A percentile compares a stretch with the other conserved stretches of the same genome.
These are phyloP conservation scores for Coracias cyanogaster DNA, from an alignment of 2,797 vertebrate genomes.

Conservation along the genomic window DNA sequence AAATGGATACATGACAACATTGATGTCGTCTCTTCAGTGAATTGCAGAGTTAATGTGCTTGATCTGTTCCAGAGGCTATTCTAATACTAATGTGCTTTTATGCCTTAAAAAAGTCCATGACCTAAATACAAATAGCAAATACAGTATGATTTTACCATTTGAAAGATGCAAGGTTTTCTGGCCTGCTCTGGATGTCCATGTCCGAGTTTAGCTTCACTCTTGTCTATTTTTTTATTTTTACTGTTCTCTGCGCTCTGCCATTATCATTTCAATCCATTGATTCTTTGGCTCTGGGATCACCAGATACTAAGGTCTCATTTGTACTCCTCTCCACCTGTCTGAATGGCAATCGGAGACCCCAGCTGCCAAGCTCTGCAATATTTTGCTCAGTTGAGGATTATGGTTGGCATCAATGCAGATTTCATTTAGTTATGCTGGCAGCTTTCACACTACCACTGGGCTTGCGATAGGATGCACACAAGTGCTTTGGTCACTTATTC, in stretches of 20 bases:
- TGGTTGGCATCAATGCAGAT: constrained; percentile 32
- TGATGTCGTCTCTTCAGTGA: background rate
- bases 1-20: constrained; percentile 24
- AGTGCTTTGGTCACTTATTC: constrained; percentile 50
- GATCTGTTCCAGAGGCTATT: constrained; percentile 28
- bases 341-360: constrained; percentile 52
- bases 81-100: constrained; percentile 37
- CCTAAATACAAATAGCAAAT: constrained; percentile 31
- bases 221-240: background rate
- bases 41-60: constrained; percentile 21
- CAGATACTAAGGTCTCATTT: constrained; percentile 49
- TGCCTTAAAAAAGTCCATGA: background rate
- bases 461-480: constrained; percentile 23
- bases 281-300: constrained; percentile 53
- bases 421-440: constrained; percentile 58
- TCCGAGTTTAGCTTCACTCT: background rate
- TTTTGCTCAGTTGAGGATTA: constrained; percentile 26
- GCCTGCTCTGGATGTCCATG: background rate
- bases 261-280: constrained; percentile 14
- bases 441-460: background rate
- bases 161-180: background rate
- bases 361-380: constrained; percentile 63
- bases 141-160: background rate
- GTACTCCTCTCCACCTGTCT: constrained; percentile 68
- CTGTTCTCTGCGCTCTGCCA: background rate